phyloP scores from a whole-genome alignment of 2,888 invertebrate genomes.

The Lepidonotus clava region DNA sequence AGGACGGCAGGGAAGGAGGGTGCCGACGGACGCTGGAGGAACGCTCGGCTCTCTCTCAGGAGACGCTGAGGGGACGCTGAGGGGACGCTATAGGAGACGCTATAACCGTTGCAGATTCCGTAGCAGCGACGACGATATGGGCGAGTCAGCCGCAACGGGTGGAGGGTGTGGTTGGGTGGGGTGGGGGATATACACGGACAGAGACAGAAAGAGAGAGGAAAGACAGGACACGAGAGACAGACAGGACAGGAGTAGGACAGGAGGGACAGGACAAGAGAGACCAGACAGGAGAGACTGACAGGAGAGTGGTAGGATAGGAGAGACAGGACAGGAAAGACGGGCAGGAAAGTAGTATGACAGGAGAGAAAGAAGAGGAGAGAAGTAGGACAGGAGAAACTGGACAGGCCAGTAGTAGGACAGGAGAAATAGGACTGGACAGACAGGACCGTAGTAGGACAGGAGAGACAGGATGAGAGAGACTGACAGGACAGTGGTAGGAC shows the following conservation, averaged over 20 bases:
- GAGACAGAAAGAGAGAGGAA: not conserved
- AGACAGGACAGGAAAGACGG: not conserved
- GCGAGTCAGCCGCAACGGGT: slow-evolving; percentile 1
- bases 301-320: not conserved
- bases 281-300: not conserved
- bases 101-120: no score
- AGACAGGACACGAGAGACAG: not conserved
- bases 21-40: not conserved
- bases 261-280: not conserved
- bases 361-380: not conserved
- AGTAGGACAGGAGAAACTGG: no score
- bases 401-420: not conserved
- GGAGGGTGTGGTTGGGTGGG: slow-evolving; percentile 1
- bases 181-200: not conserved
- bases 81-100: no score
- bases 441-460: not conserved
- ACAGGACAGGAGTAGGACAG: not conserved
- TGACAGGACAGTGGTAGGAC: not conserved
- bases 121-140: no score
- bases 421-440: not conserved
- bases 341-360: not conserved
- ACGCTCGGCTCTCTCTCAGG: no score
- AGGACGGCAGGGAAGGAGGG: not conserved
- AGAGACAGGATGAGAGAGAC: no score
- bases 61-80: not conserved